Base-by-base conservation (phyloP, 2,888 invertebrate species). In the Drosophila prostipennis region DNA sequence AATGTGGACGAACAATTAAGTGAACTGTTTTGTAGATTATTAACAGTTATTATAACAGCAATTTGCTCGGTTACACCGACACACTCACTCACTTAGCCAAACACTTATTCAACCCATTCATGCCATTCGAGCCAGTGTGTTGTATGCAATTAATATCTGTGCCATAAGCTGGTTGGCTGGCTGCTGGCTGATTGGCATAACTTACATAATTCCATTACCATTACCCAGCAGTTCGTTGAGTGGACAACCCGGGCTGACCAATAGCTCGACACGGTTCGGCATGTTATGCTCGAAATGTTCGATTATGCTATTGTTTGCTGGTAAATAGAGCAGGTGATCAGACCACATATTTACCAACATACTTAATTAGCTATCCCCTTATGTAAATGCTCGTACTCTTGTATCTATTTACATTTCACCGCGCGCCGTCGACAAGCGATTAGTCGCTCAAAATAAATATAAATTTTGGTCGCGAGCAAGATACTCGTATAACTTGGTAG, bases 81-180 rank as follows among this genome's bases (percentile, higher is more conserved):
- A 48, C 48, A 60, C 57, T 55, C 45, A 40, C 56, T 60, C 54
- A 71, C 64, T 48, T 52, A 49, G 54, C 42, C 60, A 74, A 78
- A 71, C 60, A 75, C 46, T 74, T 73, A 70, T 75, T 75, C 51
- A 78, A 79, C 74, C 71, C 73, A 76, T 74, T 81, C 79, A 80
- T 74, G 71, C 72, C 74, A 79, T 74, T 84, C 71, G 56, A 79
- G 59, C 49, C 61, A 48, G 57, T 64, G 52, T 70, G 68, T 71
- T 78, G 69, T 76, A 65, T 75, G 82, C 80, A 82, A 82, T 85
- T 82, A 82, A 82, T 82, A 82, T 85, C 78, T 77, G 56, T 82
- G 82, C 70, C 79, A 84, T 77, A 81, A 81, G 84, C 79, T 69
- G 42, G 65, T 58, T 71, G 68, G 42, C 34, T 43, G 81, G 72